A percentile compares a stretch with the other conserved stretches of the same genome.
phyloP scores from a whole-genome alignment of 2,888 invertebrate species.

The Philhelius pedissequus region DNA sequence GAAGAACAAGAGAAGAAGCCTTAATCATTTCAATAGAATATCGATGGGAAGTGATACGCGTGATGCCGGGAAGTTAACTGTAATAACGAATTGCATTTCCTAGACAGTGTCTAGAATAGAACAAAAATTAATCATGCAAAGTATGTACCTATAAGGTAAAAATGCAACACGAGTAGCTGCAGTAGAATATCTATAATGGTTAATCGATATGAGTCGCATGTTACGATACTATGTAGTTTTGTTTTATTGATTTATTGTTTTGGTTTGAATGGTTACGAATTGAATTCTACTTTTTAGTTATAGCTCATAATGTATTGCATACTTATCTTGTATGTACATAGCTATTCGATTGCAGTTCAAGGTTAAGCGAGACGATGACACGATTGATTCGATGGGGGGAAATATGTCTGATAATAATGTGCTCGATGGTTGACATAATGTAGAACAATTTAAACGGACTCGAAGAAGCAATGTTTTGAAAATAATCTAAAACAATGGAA shows the following conservation, averaged over 20 bases:
- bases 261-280: neutral
- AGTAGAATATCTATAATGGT: neutral
- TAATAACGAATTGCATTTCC: neutral
- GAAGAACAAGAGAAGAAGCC: neutral
- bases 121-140: neutral
- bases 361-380: conserved; percentile 2
- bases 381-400: neutral
- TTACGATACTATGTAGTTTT: conserved; percentile 14
- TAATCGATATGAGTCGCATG: conserved; percentile 54
- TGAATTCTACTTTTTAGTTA: conserved; percentile 18
- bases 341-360: conserved; percentile 8
- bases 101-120: neutral
- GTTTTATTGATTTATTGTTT: conserved; percentile 16
- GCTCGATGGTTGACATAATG: neutral
- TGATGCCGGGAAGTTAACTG: neutral
- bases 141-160: neutral
- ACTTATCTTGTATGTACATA: too few species aligned
- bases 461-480: neutral
- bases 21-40: neutral
- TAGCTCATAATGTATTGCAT: too few species aligned
- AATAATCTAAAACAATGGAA: neutral
- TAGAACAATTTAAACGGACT: neutral
- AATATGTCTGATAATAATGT: neutral
- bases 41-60: neutral
- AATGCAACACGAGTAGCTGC: neutral